Conservation (phyloP, 2,888 invertebrate species). For the Anthophora plumipes region DNA sequence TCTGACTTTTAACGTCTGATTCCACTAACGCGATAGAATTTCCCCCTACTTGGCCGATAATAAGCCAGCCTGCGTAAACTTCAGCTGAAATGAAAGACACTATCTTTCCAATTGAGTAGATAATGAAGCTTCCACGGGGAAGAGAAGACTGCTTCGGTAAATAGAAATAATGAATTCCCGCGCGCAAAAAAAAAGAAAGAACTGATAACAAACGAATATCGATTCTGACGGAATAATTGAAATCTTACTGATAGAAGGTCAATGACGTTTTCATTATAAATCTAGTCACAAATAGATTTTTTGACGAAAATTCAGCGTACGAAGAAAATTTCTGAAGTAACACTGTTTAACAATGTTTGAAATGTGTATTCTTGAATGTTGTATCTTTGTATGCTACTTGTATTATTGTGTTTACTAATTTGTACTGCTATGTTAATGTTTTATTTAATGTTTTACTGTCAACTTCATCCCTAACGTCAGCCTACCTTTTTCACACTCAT, state of each 20-base stretch:
- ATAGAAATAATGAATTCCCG: neutral
- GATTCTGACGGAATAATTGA: neutral
- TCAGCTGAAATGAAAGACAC: neutral
- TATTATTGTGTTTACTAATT: too few relatives aligned
- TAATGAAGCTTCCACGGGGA: neutral
- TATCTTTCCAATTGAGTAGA: neutral
- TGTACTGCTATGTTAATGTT: too few relatives aligned
- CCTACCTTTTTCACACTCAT: too few relatives aligned
- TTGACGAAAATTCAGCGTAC: too few relatives aligned
- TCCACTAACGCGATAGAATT: slow-evolving; percentile 16
- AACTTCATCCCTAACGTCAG: too few relatives aligned
- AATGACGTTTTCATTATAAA: neutral
- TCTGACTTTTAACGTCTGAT: slow-evolving; percentile 34
- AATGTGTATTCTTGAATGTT: too few relatives aligned
- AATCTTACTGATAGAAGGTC: neutral
- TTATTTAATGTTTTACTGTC: too few relatives aligned
- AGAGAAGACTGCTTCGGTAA: neutral
- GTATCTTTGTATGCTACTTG: too few relatives aligned
- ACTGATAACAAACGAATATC: neutral
- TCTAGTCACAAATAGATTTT: neutral
- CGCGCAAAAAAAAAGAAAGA: neutral
- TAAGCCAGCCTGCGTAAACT: neutral
- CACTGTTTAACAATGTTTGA: too few relatives aligned
- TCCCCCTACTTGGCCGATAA: neutral
- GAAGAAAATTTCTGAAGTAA: neutral